Conservation (phyloP, 1,140 invertebrate species). For the Telenomus remus region DNA sequence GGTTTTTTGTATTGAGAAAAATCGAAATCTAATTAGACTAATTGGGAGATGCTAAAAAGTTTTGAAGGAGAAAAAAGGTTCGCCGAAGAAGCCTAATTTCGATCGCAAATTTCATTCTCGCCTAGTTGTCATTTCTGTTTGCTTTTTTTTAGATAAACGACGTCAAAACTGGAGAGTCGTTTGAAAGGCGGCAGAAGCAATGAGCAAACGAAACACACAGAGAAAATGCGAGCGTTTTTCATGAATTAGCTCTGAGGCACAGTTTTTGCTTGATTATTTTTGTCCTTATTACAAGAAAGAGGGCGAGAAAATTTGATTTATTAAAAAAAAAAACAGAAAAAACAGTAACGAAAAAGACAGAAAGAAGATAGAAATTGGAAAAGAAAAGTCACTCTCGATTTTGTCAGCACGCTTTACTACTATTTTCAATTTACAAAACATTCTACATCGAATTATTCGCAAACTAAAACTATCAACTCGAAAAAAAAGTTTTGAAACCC, state of each 20-base stretch:
- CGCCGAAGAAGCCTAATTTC: too few species aligned
- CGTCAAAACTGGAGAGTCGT: slow-evolving; percentile 60
- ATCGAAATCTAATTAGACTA: too few species aligned
- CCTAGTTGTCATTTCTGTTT: slow-evolving; percentile 67
- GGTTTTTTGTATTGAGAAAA: too few species aligned
- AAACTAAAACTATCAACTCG: too few species aligned
- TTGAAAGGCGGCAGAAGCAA: slow-evolving; percentile 29
- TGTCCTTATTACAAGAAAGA: slow-evolving; percentile 52
- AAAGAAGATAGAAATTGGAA: too few species aligned
- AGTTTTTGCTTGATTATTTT: slow-evolving; percentile 68
- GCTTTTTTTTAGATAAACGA: slow-evolving; percentile 36
- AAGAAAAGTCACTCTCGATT: not conserved
- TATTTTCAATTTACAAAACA: not conserved
- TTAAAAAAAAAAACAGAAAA: too few species aligned
- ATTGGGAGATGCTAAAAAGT: too few species aligned
- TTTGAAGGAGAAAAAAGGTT: not conserved
- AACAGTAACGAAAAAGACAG: too few species aligned
- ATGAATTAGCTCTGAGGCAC: slow-evolving; percentile 68
- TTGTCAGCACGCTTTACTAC: too few species aligned
- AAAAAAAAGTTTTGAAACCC: too few species aligned
- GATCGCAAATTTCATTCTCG: not conserved
- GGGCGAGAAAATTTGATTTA: not conserved
- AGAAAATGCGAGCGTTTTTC: slow-evolving; percentile 46
- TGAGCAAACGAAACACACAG: slow-evolving; percentile 28
- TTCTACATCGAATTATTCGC: not conserved